Evolutionary conservation across 2,113 vertebrate species (phyloP), one percentile per base, ranked within the genome.

Genomic region (Pomatostomus ruficeps): DNA sequence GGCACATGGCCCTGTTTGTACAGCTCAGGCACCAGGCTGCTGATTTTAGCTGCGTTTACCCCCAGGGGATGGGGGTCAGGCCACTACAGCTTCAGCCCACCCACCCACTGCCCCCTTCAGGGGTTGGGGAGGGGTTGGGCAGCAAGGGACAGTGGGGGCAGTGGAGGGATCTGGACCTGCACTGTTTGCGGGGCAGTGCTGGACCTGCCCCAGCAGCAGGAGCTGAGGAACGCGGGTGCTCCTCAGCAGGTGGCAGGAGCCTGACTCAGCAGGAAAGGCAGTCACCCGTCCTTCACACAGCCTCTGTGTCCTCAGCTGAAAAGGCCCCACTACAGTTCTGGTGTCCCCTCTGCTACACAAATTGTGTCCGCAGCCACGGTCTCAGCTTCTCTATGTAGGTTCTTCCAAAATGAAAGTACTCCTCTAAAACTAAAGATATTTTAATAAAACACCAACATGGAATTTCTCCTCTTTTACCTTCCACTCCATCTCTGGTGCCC

Each of bases 301-400:
- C 29, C 48, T 40, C 16, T 6, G 4, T 6, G 3, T 12, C 18
- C 3, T 12, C 21, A 14, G 14, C 20, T 9, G 6, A 7, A 35
- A 59, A 58, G 57, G 11, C 7, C 24, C 42, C 8, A 1, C n/a
- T 5, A 6, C 26, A 33, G 25, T 8, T 29, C 66, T 12, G 23
- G 24, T 8, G 13, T 49, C 14, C 15, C 33, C 23, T 36, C 33
- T 1, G 1, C 26, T 12, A 8, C 31, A 6, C 15, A 57, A 5
- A 17, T 5, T 2, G 0, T 5, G 0, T 4, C n/a, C 9, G 1
- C 1, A 4, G 11, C 7, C 62, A 26, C 4, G 33, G 42, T 9
- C 14, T 63, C 35, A 19, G 13, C 19, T 46, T 31, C 26, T 9
- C 61, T 23, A 25, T 11, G 7, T 9, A 33, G 28, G 35, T 13